A percentile compares a stretch with the other conserved stretches of the same genome.
phyloP scores from a whole-genome alignment of 2,113 vertebrate genomes.

The Myotis yumanensis region DNA sequence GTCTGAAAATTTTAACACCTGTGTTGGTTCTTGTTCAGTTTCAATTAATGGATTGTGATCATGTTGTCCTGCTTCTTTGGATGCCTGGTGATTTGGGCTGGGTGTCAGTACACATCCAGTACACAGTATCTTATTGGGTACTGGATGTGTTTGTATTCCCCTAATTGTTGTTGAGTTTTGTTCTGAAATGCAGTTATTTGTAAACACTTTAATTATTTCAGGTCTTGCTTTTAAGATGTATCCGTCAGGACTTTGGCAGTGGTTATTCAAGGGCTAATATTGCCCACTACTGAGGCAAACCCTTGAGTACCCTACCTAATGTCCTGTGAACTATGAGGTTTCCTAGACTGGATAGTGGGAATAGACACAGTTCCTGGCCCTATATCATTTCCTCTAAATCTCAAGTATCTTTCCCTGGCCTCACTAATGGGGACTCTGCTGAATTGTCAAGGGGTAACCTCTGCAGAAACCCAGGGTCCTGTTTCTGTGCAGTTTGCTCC shows the following conservation, averaged over 20 bases:
- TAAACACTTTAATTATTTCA: background rate
- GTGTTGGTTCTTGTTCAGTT: background rate
- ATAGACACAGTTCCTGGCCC: background rate
- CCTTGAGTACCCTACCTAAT: background rate
- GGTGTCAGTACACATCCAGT: background rate
- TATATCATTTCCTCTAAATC: background rate
- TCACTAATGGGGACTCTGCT: background rate
- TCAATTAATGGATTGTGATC: background rate
- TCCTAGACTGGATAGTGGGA: background rate
- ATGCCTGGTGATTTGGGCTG: background rate
- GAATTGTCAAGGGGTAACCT: accelerated
- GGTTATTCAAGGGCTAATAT: background rate
- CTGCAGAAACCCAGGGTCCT: background rate
- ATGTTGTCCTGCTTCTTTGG: background rate
- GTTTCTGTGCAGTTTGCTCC: background rate
- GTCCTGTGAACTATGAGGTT: background rate
- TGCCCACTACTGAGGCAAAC: background rate
- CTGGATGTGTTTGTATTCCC: background rate
- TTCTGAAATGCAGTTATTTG: background rate
- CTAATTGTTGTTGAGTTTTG: background rate
- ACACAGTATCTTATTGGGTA: background rate
- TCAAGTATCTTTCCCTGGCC: background rate
- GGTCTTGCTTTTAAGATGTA: background rate
- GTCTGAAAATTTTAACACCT: background rate
- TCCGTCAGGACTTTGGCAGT: background rate